phyloP scores from a whole-genome alignment of 2,113 vertebrate species.

The Columba livia region DNA sequence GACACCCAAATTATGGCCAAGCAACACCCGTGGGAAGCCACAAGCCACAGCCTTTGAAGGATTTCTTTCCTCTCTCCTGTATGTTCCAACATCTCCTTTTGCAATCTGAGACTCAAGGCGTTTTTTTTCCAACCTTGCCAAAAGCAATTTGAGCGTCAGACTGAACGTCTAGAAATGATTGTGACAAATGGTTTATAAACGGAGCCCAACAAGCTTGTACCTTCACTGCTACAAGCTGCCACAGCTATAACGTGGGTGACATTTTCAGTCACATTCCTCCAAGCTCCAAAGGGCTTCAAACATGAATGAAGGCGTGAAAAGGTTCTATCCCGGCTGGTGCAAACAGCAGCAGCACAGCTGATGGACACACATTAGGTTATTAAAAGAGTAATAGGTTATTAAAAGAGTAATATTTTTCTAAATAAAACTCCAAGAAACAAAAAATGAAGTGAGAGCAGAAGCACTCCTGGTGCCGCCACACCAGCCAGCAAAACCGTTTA shows the following conservation, averaged over 20 bases:
- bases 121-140: not conserved
- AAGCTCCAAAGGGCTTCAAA: not conserved
- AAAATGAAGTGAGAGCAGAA: not conserved
- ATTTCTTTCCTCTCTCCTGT: not conserved
- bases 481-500: not conserved
- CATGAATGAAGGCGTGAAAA: not conserved
- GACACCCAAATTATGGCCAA: not conserved
- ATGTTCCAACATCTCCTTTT: not conserved
- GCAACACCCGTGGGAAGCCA: not conserved
- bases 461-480: not conserved
- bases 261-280: not conserved
- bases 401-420: not conserved
- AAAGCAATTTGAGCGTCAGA: not conserved
- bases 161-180: not conserved
- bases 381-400: too few species aligned
- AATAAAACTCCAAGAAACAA: not conserved
- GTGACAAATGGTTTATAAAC: not conserved
- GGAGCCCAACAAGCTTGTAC: not conserved
- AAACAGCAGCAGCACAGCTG: not conserved
- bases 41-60: not conserved
- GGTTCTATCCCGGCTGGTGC: rapidly evolving
- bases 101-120: not conserved
- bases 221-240: not conserved
- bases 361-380: rapidly evolving
- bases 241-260: not conserved